Evolutionary conservation across 2,113 vertebrate species (phyloP).

Genomic region (Sminthopsis crassicaudata): DNA sequence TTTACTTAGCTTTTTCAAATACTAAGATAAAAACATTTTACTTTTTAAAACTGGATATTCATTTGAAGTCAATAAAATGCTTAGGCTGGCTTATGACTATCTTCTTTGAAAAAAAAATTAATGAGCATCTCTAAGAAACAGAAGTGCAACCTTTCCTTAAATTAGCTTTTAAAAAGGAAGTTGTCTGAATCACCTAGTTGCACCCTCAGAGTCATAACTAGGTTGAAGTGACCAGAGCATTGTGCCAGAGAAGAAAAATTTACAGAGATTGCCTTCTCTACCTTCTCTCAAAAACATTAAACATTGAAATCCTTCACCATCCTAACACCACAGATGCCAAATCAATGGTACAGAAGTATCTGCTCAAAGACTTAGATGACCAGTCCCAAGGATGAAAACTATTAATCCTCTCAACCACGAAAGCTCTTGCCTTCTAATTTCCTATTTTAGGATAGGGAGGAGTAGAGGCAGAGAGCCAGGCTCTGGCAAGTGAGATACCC

Average conservation of each 20-base stretch:
- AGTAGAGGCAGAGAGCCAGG: neutral
- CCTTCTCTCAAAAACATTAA: neutral
- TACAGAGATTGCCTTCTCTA: neutral
- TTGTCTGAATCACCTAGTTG: neutral
- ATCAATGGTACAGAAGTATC: neutral
- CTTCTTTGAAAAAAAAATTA: neutral
- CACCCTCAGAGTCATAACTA: neutral
- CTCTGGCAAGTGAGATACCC: neutral
- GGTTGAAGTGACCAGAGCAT: neutral
- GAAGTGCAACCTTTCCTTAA: neutral
- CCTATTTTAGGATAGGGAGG: neutral
- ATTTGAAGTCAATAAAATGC: neutral
- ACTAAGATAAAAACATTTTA: conserved; percentile 1
- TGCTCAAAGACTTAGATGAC: neutral
- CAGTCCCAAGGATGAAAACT: neutral
- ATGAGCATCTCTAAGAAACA: neutral
- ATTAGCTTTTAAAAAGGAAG: neutral
- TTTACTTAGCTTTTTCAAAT: neutral
- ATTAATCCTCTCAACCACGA: neutral
- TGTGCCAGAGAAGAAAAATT: neutral
- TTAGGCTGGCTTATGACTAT: neutral
- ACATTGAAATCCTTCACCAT: neutral
- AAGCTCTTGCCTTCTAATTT: neutral
- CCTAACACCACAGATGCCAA: neutral
- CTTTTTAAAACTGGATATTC: neutral